Base-by-base conservation (phyloP, 2,113 vertebrate genomes). In the Solea senegalensis region DNA sequence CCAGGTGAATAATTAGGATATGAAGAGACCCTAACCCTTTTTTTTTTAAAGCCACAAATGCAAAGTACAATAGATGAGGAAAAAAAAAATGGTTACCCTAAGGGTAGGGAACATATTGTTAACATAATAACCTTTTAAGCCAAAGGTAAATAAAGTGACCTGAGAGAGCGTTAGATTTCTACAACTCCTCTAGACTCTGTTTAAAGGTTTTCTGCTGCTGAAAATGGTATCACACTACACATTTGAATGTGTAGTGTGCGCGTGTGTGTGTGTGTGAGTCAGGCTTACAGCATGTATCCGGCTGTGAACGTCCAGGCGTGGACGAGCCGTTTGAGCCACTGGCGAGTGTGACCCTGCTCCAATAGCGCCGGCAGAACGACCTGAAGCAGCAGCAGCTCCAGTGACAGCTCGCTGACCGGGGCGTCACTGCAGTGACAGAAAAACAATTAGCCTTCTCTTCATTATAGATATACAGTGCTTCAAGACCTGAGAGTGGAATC, bases 311-410 rank as follows among this genome's bases (percentile, higher is more conserved):
- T 98, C 97, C 97, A 99, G 9, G 96, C 96, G 43, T 96, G 92
- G 81, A 99, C 95, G 1, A 99, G 95, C 15, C 96, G 95, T 86
- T 98, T 99, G 82, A 99, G 88, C 97, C 97, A 99, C 90, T 98
- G 97, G 3, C 97, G 93, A 0, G 97, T 98, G 88, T 99, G 97
- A 52, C 97, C 97, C 89, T 99, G 97, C 63, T 99, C 97, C 75
- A 99, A 87, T 67, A 99, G 83, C 0, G 97, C 97, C 1, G 97
- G 97, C 74, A 99, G 92, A 54, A 98, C 97, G 7, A 99, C 97
- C 88, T 99, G 97, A 79, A 99, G 95, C 78, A 99, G 86, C 61
- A 99, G 94, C 60, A 98, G 94, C 93, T 99, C 97, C 39, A 99
- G 86, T 5, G 97, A 99, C 79, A 98, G 93, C 84, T 99, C 97